phyloP scores from a whole-genome alignment of 2,888 invertebrate genomes.

The Alcis repandata region DNA sequence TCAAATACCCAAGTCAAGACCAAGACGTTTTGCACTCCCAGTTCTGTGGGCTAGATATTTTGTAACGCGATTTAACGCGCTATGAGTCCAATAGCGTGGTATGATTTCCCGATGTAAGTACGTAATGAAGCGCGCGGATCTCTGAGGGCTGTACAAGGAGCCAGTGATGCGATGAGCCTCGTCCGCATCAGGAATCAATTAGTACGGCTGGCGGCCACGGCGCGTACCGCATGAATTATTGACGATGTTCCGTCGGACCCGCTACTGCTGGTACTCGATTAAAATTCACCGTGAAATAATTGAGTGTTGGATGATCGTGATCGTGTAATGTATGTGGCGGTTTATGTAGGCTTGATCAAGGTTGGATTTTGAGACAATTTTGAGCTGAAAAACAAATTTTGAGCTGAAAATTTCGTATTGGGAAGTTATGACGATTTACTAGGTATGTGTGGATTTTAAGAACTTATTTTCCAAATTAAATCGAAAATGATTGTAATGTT shows the following conservation, averaged over 20 bases:
- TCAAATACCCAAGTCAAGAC: too few species aligned
- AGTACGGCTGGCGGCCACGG: conserved; percentile 81
- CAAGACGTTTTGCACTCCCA: not conserved
- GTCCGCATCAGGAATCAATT: conserved; percentile 85
- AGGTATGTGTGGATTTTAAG: too few species aligned
- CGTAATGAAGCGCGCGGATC: conserved; percentile 81
- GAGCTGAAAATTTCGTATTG: too few species aligned
- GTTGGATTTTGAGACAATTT: not conserved
- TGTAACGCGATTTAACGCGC: conserved; percentile 28
- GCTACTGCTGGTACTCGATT: conserved; percentile 67
- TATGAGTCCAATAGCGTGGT: conserved; percentile 60
- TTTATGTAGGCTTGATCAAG: not conserved
- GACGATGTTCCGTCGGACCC: conserved; percentile 69
- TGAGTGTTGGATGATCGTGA: conserved; percentile 45
- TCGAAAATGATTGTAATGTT: too few species aligned
- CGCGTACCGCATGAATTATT: conserved; percentile 85
- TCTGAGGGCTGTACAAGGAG: conserved; percentile 79
- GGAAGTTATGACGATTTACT: too few species aligned
- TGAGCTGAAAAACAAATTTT: too few species aligned
- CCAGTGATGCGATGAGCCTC: conserved; percentile 82
- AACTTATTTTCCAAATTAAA: too few species aligned
- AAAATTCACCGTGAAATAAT: conserved; percentile 43
- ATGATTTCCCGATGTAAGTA: conserved; percentile 71
- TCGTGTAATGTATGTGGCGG: conserved; percentile 43
- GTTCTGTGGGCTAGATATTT: conserved; percentile 12